Conservation (phyloP, 2,888 invertebrate species). For the Amphipyra berbera region DNA sequence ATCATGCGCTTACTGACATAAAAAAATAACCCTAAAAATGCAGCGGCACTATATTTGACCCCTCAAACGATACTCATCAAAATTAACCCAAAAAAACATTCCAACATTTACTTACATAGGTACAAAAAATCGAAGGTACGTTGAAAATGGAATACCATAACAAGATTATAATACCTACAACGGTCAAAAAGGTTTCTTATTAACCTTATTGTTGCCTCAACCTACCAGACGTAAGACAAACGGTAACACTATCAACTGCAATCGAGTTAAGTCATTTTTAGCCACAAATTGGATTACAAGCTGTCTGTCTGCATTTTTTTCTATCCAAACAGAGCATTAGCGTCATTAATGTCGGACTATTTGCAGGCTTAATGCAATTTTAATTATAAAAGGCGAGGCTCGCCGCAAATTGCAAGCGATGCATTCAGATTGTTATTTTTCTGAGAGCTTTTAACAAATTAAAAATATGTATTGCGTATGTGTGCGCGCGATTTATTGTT, state of each 20-base stretch:
- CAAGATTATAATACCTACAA: neutral
- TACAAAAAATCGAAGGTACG: neutral
- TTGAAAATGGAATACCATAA: neutral
- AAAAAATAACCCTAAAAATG: slow-evolving; percentile 7
- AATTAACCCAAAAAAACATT: too few species aligned
- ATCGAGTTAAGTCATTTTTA: slow-evolving; percentile 72
- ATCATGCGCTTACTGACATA: neutral
- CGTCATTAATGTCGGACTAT: slow-evolving; percentile 78
- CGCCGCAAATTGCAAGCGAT: slow-evolving; percentile 77
- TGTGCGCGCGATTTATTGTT: slow-evolving; percentile 49
- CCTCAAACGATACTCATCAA: neutral
- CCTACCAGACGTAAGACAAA: slow-evolving; percentile 55
- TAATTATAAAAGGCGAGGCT: slow-evolving; percentile 87
- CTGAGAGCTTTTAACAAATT: slow-evolving; percentile 87
- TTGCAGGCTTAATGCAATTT: slow-evolving; percentile 88
- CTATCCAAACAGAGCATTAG: slow-evolving; percentile 82
- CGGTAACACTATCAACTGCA: slow-evolving; percentile 50
- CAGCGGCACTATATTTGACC: neutral
- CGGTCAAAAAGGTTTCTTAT: slow-evolving; percentile 9
- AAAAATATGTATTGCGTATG: slow-evolving; percentile 71
- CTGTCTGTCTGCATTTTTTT: slow-evolving; percentile 77
- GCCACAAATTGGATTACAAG: slow-evolving; percentile 71
- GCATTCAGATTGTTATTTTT: slow-evolving; percentile 88
- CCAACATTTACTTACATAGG: too few species aligned
- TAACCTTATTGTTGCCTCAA: slow-evolving; percentile 39